phyloP scores from a whole-genome alignment of 2,797 vertebrate genomes.

The Molossus alvarezi region DNA sequence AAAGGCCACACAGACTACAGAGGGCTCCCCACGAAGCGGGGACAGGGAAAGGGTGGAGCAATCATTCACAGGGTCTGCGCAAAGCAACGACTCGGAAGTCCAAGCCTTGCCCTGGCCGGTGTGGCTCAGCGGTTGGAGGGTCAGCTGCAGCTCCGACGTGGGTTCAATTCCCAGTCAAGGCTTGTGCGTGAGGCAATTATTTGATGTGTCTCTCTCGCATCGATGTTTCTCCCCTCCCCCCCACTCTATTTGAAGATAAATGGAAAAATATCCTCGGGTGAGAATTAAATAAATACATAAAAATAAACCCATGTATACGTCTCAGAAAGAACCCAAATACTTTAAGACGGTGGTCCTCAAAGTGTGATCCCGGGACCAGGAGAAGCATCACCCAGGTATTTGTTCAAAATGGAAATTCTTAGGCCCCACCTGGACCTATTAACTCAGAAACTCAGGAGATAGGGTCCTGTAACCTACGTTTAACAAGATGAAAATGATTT shows the following conservation, averaged over 20 bases:
- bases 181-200: too few relatives aligned
- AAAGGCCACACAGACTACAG: neutral
- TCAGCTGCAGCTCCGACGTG: too few relatives aligned
- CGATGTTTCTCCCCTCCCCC: too few relatives aligned
- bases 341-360: neutral
- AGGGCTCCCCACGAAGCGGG: neutral
- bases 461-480: neutral
- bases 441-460: neutral
- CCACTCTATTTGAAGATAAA: too few relatives aligned
- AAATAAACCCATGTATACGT: neutral
- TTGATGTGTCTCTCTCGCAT: too few relatives aligned
- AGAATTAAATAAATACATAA: too few relatives aligned
- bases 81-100: neutral
- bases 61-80: neutral
- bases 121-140: too few relatives aligned
- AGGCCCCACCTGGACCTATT: neutral
- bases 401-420: neutral
- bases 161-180: too few relatives aligned
- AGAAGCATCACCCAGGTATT: neutral
- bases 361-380: neutral
- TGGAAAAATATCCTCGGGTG: too few relatives aligned
- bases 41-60: neutral
- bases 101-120: neutral
- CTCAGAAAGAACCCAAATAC: neutral
- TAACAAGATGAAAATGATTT: neutral